phyloP scores from a whole-genome alignment of 2,888 invertebrate genomes.

The Habrosyne pyritoides region DNA sequence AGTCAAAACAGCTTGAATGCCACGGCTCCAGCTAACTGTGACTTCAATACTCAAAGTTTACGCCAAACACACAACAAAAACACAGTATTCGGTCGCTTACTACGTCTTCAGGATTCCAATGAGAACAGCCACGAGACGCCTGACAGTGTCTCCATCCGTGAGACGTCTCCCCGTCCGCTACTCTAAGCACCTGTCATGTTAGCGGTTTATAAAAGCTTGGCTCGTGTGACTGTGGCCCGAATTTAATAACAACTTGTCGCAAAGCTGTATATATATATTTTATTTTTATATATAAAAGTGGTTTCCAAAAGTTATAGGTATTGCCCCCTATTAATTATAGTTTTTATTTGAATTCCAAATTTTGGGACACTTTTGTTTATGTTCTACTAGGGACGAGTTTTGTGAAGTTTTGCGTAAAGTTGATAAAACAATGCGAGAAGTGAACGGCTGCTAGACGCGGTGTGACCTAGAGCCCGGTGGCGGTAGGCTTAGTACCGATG shows the following conservation, averaged over 20 bases:
- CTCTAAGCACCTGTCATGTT: conserved; percentile 52
- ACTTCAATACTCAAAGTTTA: too few relatives aligned
- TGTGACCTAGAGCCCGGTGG: conserved; percentile 49
- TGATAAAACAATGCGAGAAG: conserved; percentile 15
- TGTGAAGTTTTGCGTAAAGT: conserved; percentile 20
- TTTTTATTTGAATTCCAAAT: too few relatives aligned
- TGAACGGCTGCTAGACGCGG: conserved; percentile 41
- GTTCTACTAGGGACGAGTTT: too few relatives aligned
- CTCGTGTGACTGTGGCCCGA: conserved; percentile 47
- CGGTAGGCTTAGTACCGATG: conserved; percentile 53
- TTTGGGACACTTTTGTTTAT: too few relatives aligned
- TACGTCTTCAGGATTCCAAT: neutral
- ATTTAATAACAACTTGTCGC: conserved; percentile 17
- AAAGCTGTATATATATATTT: conserved; percentile 5
- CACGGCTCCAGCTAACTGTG: too few relatives aligned
- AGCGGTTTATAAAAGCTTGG: conserved; percentile 46
- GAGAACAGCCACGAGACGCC: neutral
- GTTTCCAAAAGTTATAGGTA: too few relatives aligned
- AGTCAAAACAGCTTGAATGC: too few relatives aligned
- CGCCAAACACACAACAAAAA: neutral
- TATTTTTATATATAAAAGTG: conserved; percentile 23
- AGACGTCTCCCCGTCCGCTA: conserved; percentile 32
- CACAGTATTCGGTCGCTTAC: neutral
- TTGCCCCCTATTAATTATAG: too few relatives aligned
- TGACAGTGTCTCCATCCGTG: neutral